Conservation (phyloP, 2,797 vertebrate genomes). For the Alfaro cultratus region DNA sequence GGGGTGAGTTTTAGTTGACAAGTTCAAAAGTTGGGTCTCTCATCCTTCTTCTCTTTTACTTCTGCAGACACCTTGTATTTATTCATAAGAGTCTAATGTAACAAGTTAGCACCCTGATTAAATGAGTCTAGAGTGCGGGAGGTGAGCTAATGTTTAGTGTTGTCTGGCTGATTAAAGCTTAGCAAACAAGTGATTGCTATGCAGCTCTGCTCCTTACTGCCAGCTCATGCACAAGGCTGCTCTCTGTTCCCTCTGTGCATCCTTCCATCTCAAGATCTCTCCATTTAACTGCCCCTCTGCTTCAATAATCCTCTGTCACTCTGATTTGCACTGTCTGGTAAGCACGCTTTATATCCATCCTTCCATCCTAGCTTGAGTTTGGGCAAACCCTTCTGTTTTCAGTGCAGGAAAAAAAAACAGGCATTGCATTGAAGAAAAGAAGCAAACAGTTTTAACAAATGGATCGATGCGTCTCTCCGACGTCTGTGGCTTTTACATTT, state of each 20-base stretch:
- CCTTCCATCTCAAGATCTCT: conserved; percentile 44
- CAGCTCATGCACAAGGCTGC: conserved; percentile 71
- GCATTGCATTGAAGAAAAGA: neutral
- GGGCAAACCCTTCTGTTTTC: neutral
- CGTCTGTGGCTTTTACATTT: neutral
- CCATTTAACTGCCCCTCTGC: conserved; percentile 44
- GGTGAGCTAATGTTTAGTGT: conserved; percentile 66
- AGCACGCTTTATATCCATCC: conserved; percentile 21
- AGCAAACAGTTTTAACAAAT: neutral
- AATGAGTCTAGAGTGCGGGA: conserved; percentile 59
- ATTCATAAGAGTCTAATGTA: conserved; percentile 40
- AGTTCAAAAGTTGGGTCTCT: conserved; percentile 14
- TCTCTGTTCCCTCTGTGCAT: conserved; percentile 61
- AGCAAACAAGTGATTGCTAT: conserved; percentile 75
- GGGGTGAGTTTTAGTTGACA: conserved; percentile 16
- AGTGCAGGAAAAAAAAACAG: neutral
- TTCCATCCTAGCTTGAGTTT: conserved; percentile 10
- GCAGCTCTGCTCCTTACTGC: conserved; percentile 70
- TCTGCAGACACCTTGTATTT: conserved; percentile 20
- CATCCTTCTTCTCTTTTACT: neutral
- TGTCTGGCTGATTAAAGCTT: conserved; percentile 72
- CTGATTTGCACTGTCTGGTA: conserved; percentile 30
- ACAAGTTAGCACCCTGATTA: conserved; percentile 53
- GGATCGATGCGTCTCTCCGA: neutral
- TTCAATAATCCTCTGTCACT: conserved; percentile 37